Conservation (phyloP, 2,113 vertebrate species). For the Xiphophorus hellerii region DNA sequence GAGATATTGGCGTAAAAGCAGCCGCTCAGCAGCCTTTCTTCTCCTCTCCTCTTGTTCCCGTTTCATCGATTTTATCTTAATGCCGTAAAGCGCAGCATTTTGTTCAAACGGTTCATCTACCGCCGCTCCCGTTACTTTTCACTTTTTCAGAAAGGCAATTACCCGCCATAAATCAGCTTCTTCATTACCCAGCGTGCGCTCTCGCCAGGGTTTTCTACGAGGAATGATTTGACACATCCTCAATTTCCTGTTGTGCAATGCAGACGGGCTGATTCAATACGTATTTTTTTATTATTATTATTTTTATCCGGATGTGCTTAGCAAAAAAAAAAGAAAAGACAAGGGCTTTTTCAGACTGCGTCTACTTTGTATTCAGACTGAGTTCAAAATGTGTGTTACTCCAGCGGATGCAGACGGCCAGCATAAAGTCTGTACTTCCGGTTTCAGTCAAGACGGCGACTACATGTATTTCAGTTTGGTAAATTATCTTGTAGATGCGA, state of each 20-base stretch:
- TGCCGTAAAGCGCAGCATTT: background rate
- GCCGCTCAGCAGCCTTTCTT: background rate
- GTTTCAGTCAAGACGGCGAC: no score
- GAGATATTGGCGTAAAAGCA: constrained; percentile 18
- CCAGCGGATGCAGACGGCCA: background rate
- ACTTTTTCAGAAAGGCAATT: background rate
- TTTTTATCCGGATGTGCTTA: no score
- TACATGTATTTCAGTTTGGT: no score
- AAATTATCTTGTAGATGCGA: no score
- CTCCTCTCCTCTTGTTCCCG: constrained; percentile 5
- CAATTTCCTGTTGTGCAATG: background rate
- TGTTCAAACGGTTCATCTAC: constrained; percentile 11
- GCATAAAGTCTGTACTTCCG: background rate
- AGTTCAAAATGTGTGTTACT: background rate
- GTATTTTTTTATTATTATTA: background rate
- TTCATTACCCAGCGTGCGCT: background rate
- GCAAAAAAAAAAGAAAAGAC: background rate
- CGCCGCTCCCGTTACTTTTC: background rate
- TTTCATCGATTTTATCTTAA: constrained; percentile 1
- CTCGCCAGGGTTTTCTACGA: background rate
- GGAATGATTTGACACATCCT: background rate
- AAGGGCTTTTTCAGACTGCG: background rate
- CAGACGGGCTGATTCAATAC: background rate
- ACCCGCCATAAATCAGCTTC: background rate
- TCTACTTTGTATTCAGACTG: background rate